These are phyloP conservation scores for Temnopleurus reevesii DNA, from an alignment of 53 echinoderm and acorn worm species.

Conservation along the genomic window DNA sequence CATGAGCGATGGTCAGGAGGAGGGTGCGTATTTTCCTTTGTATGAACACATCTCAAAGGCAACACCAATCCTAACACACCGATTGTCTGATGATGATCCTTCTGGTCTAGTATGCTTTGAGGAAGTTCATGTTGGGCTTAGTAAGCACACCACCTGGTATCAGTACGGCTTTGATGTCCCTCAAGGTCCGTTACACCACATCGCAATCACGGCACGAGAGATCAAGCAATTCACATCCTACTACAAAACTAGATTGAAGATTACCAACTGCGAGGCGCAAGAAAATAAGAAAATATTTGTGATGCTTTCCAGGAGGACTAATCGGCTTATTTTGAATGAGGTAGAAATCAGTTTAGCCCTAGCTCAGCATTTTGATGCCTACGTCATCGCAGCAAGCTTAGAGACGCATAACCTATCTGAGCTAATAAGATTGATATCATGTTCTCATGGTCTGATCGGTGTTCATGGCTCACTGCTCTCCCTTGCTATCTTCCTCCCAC, in stretches of 20 bases:
- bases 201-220: slow-evolving; percentile 62
- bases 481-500: slow-evolving; percentile 85
- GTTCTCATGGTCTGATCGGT: slow-evolving; percentile 73
- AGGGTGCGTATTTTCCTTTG: slow-evolving; percentile 70
- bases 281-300: slow-evolving; percentile 26
- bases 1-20: slow-evolving; percentile 70
- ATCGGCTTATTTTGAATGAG: slow-evolving; percentile 93
- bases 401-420: slow-evolving; percentile 68
- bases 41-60: slow-evolving; percentile 67
- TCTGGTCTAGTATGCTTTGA: slow-evolving; percentile 73
- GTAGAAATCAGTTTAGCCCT: slow-evolving; percentile 65
- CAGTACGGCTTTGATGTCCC: slow-evolving; percentile 93
- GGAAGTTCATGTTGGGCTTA: slow-evolving; percentile 79
- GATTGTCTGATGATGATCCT: slow-evolving; percentile 1
- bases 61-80: slow-evolving; percentile 63
- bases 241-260: slow-evolving; percentile 47
- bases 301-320: slow-evolving; percentile 73
- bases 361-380: slow-evolving; percentile 64
- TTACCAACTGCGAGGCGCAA: neutral
- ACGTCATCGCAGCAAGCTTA: slow-evolving; percentile 69
- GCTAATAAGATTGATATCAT: slow-evolving; percentile 67
- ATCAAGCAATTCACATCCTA: slow-evolving; percentile 73
- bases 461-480: slow-evolving; percentile 89
- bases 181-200: slow-evolving; percentile 76
- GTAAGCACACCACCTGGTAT: slow-evolving; percentile 86